phyloP scores from a whole-genome alignment of 1,140 invertebrate species.

The Melanaphis sacchari region DNA sequence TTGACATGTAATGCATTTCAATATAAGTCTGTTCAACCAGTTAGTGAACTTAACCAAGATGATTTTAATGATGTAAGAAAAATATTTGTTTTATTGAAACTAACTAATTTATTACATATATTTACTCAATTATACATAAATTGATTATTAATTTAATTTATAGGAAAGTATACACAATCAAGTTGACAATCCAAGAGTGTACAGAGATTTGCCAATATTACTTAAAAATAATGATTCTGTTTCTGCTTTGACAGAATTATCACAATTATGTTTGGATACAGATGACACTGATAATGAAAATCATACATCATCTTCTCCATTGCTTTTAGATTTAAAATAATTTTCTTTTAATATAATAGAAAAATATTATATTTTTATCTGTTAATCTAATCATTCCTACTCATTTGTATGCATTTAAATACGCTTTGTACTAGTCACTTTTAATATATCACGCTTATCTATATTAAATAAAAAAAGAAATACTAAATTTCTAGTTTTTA shows the following conservation, averaged over 20 bases:
- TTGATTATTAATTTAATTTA: not conserved
- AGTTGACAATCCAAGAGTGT: conserved; percentile 39
- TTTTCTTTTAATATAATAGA: not conserved
- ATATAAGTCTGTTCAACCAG: conserved; percentile 70
- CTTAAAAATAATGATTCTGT: not conserved
- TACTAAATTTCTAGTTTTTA: not conserved
- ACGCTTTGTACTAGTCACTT: conserved; percentile 9
- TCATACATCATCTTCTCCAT: not conserved
- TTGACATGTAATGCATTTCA: conserved; percentile 89
- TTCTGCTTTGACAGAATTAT: conserved; percentile 21
- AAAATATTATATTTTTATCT: not conserved
- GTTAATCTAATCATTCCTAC: not conserved
- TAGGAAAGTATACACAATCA: not conserved
- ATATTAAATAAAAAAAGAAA: not conserved
- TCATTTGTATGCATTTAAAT: not conserved
- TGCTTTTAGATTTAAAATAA: conserved; percentile 28
- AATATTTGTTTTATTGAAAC: not conserved
- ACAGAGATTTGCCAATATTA: not conserved
- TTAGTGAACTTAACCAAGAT: conserved; percentile 2
- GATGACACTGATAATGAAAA: not conserved
- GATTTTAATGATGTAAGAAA: conserved; percentile 31
- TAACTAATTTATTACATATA: not conserved
- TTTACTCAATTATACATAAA: not conserved
- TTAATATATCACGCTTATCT: not conserved
- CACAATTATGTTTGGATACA: conserved; percentile 12